Percentiles rank a stretch among this genome's conserved stretches.
Evolutionary conservation across 2,888 invertebrate species (phyloP).

Genomic region (Zaprionus obscuricornis): DNA sequence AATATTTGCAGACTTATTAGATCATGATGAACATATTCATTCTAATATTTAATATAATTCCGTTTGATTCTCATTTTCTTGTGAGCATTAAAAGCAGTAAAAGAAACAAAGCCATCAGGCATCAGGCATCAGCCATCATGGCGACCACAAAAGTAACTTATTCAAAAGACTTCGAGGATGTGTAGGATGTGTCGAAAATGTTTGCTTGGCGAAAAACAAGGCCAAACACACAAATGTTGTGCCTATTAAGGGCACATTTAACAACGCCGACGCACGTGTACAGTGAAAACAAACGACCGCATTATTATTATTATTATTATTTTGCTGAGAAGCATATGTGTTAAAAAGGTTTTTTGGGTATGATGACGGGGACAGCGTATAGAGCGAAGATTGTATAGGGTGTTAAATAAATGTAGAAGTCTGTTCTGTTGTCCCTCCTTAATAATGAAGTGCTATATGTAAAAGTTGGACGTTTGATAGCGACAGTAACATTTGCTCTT

Average conservation of each 20-base stretch:
- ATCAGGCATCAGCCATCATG: slow-evolving; percentile 10
- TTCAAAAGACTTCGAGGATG: slow-evolving; percentile 13
- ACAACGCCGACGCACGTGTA: slow-evolving; percentile 56
- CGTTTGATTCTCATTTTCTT: slow-evolving; percentile 14
- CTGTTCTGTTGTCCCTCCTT: slow-evolving; percentile 4
- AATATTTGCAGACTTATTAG: no score
- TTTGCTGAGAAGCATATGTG: slow-evolving; percentile 6
- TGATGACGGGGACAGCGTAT: neutral
- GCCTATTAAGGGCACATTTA: slow-evolving; percentile 69
- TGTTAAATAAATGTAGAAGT: no score
- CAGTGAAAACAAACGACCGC: slow-evolving; percentile 67
- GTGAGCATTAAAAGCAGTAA: slow-evolving; percentile 4
- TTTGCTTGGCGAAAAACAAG: slow-evolving; percentile 53
- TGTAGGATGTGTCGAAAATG: slow-evolving; percentile 27
- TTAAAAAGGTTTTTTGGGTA: neutral
- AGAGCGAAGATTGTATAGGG: neutral
- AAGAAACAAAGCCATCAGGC: slow-evolving; percentile 40
- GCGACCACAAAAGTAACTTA: slow-evolving; percentile 23
- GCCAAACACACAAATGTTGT: slow-evolving; percentile 59
- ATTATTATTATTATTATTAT: slow-evolving; percentile 64
- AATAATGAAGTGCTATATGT: slow-evolving; percentile 65
- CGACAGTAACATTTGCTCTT: slow-evolving; percentile 24
- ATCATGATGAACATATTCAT: no score
- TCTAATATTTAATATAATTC: no score
- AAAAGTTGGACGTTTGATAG: slow-evolving; percentile 26